Evolutionary conservation across 2,113 vertebrate species (phyloP).

Genomic region (Anseranas semipalmata): DNA sequence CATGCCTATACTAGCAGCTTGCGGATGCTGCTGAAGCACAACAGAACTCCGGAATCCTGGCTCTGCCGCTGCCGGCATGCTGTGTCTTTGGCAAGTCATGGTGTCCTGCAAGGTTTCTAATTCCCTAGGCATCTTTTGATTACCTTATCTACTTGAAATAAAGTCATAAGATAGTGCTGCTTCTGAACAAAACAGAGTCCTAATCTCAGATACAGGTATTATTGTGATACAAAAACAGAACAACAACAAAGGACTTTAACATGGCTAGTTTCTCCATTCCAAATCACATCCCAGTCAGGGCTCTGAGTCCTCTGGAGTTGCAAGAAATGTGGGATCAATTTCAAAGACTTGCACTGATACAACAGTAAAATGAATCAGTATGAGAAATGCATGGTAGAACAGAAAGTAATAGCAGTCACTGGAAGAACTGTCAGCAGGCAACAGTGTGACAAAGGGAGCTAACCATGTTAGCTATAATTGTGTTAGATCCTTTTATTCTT

Average conservation of each 20-base stretch:
- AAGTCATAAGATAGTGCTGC: neutral
- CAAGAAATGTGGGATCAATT: neutral
- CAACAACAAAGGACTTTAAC: neutral
- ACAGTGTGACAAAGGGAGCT: neutral
- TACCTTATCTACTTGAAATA: conserved; percentile 30
- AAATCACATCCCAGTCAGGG: neutral
- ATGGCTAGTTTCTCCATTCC: neutral
- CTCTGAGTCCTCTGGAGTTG: neutral
- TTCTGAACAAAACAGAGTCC: neutral
- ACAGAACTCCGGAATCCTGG: neutral
- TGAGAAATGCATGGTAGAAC: neutral
- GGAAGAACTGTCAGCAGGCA: neutral
- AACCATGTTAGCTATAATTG: neutral
- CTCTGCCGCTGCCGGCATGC: neutral
- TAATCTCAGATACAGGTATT: neutral
- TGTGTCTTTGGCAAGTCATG: conserved; percentile 36
- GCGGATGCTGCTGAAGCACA: neutral
- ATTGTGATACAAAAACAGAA: neutral
- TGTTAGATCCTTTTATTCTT: neutral
- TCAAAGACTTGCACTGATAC: neutral
- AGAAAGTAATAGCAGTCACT: neutral
- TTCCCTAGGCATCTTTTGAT: conserved; percentile 10
- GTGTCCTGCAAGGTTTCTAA: neutral
- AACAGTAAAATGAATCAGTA: neutral
- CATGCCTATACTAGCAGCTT: neutral